Evolutionary conservation across 2,113 vertebrate species (phyloP), one percentile per base, ranked within the genome.

Genomic region (Toxostoma redivivum): DNA sequence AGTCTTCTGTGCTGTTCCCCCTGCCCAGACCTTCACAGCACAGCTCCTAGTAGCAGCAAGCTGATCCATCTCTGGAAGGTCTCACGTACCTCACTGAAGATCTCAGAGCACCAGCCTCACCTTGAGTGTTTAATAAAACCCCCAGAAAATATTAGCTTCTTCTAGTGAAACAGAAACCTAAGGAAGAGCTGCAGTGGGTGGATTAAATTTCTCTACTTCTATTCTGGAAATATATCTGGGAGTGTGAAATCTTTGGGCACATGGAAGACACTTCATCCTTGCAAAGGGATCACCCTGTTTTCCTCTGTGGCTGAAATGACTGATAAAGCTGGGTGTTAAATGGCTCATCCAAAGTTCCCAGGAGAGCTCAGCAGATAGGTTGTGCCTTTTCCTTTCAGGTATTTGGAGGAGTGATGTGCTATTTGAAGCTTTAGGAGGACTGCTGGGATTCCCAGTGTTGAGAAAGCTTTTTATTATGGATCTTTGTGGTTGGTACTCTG

Each of bases 211-310:
- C 47, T 73, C 17, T 61, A 4, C 4, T 80, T 20, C 18, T 12
- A 14, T 51, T 73, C 23, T 70, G 20, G 31, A 85, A 82, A 20
- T 23, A 45, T 11, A 69, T 8, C 28, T 50, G 40, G 47, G 22
- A 27, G 10, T 0, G 1, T 8, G 1, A 44, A 65, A 8, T 56
- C 5, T 56, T 81, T 45, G 14, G 2, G 12, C 12, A 16, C 17
- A 33, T 15, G 17, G 10, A 60, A 5, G 27, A 21, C 2, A 1
- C 21, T 50, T 66, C 13, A 10, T 44, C 38, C 44, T 66, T 4
- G 4, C 38, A 37, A 48, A 51, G 15, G 24, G 30, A 62, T 23
- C 12, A 12, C 11, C 11, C 11, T 56, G 7, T 76, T 80, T 88
- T 76, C 65, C 25, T 64, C 15, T 17, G 5, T 17, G 62, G 11